Evolutionary conservation across 2,113 vertebrate genomes (phyloP).

Genomic region (Platichthys flesus): DNA sequence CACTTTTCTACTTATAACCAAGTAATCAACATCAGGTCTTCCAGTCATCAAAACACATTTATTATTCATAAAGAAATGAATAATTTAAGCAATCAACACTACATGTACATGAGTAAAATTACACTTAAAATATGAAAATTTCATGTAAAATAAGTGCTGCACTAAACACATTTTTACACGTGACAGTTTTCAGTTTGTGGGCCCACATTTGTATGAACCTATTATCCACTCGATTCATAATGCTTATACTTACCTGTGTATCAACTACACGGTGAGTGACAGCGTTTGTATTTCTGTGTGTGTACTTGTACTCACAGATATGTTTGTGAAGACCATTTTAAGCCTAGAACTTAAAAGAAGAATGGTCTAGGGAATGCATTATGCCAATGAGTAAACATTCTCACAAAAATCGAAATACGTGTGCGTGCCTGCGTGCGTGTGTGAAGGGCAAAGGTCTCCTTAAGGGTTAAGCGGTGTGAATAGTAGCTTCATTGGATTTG

Average conservation of each 20-base stretch:
- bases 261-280: too few relatives aligned
- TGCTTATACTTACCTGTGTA: too few relatives aligned
- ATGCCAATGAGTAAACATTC: too few relatives aligned
- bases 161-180: neutral
- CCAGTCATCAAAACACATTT: slow-evolving; percentile 43
- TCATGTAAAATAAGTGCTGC: neutral
- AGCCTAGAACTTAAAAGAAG: too few relatives aligned
- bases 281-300: neutral
- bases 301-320: neutral
- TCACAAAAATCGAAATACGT: too few relatives aligned
- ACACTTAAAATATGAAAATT: neutral
- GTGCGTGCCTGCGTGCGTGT: too few relatives aligned
- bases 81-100: slow-evolving; percentile 62
- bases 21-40: slow-evolving; percentile 45
- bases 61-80: slow-evolving; percentile 64
- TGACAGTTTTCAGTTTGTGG: neutral
- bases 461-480: slow-evolving; percentile 52
- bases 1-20: neutral
- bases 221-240: too few relatives aligned
- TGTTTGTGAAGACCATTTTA: too few relatives aligned
- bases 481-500: slow-evolving; percentile 57
- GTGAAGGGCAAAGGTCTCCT: slow-evolving; percentile 23
- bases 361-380: too few relatives aligned
- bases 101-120: slow-evolving; percentile 17
- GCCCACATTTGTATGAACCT: too few relatives aligned